These are phyloP conservation scores for Arremon aurantiirostris DNA, from an alignment of 2,797 vertebrate genomes.

Conservation along the genomic window DNA sequence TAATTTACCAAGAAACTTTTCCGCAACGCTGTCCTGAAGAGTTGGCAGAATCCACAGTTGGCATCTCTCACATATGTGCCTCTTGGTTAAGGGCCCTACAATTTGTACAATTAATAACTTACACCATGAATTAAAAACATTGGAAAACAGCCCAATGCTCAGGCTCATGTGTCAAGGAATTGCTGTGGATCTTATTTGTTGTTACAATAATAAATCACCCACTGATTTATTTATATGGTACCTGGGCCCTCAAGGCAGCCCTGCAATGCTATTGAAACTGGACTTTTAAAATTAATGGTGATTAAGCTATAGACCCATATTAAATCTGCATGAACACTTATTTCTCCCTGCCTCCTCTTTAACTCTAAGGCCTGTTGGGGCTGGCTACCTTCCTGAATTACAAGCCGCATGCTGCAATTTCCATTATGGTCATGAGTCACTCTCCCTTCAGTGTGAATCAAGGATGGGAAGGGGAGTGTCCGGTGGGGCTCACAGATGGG, in stretches of 20 bases:
- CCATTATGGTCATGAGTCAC: not conserved
- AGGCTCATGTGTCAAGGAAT: conserved; percentile 24
- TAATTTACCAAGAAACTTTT: conserved; percentile 48
- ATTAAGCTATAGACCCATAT: not conserved
- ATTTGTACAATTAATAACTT: conserved; percentile 50
- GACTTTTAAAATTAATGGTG: conserved; percentile 4
- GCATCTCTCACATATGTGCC: not conserved
- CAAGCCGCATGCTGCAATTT: not conserved
- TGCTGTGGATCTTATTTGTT: conserved; percentile 41
- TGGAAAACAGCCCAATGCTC: conserved; percentile 24
- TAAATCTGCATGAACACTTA: not conserved
- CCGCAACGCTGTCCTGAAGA: not conserved
- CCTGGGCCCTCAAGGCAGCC: not conserved
- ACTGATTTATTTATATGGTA: not conserved
- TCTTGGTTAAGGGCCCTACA: conserved; percentile 8
- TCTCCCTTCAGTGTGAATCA: not conserved
- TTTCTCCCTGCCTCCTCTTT: not conserved
- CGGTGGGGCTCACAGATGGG: not conserved
- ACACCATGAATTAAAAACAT: conserved; percentile 10
- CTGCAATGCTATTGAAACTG: not conserved
- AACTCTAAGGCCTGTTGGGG: rapidly evolving
- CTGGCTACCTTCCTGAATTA: not conserved
- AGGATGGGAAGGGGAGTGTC: not conserved
- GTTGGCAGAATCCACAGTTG: not conserved
- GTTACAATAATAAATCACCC: conserved; percentile 3